Conservation (phyloP, 2,113 vertebrate species). For the Narcine bancroftii region DNA sequence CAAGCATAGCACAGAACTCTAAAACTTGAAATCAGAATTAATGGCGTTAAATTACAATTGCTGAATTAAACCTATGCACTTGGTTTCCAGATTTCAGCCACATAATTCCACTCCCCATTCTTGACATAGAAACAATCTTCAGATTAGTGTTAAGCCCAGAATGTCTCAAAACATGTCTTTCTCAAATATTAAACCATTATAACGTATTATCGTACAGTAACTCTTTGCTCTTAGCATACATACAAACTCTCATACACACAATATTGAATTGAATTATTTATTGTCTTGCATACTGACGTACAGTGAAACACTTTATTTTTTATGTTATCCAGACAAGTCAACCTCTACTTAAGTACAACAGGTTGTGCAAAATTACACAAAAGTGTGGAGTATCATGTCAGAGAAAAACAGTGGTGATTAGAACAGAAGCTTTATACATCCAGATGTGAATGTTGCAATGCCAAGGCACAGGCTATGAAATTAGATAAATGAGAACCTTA, state of each 20-base stretch:
- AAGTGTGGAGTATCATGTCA: too few species aligned
- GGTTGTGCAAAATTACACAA: too few species aligned
- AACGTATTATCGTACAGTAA: neutral
- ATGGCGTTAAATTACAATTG: neutral
- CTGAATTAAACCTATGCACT: neutral
- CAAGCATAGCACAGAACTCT: too few species aligned
- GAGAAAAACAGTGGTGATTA: too few species aligned
- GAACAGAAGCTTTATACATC: conserved; percentile 17
- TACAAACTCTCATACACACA: too few species aligned
- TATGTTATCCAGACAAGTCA: too few species aligned
- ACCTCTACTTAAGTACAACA: too few species aligned
- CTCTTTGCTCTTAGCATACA: neutral
- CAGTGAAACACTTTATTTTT: too few species aligned
- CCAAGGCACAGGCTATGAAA: neutral
- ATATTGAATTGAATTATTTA: too few species aligned
- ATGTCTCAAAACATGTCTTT: neutral
- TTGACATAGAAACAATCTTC: too few species aligned
- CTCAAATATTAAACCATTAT: neutral
- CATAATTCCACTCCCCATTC: neutral
- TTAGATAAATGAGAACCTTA: neutral
- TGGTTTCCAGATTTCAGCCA: neutral
- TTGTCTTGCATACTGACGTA: too few species aligned
- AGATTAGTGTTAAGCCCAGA: too few species aligned
- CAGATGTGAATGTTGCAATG: neutral
- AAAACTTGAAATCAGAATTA: neutral